Base-by-base conservation (phyloP, 2,797 vertebrate species). In the Sebastes diaconus region DNA sequence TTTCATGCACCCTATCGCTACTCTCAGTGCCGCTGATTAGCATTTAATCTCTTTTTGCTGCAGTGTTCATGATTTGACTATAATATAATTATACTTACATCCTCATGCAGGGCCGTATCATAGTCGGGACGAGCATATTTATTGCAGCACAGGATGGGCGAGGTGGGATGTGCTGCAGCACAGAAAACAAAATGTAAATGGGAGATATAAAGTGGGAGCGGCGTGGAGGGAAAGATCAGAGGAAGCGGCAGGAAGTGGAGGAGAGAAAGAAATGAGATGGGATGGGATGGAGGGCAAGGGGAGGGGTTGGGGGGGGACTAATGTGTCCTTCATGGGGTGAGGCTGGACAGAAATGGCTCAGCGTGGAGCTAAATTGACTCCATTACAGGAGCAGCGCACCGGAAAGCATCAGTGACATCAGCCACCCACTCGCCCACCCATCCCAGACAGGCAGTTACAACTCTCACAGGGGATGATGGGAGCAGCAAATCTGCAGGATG, bases 381-480 rank as follows among this genome's bases (percentile, higher is more conserved):
- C 93, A 95, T 96, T 95, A 95, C 89, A 80, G 85, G 84, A 83
- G 88, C 92, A 82, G 87, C 6, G 72, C 93, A 91, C 92, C 77
- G 71, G 88, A 95, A 94, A 95, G 90, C 88, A 89, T 92, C 87
- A 76, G 92, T 95, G 92, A 94, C 95, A 94, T 94, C 94, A 94
- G 18, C 52, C 52, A 14, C 66, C 42, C 91, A 89, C 92, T 90
- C 93, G 93, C 52, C 54, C 32, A 24, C 61, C 34, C 91, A 87
- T 92, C 90, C 88, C 74, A 86, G 85, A 85, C 77, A 81, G 85
- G 85, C 90, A 73, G 88, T 81, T 88, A 80, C 76, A 76, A 73
- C 73, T 79, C 91, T 87, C 91, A 46, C 78, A 86, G 86, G 90
- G 79, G 67, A 78, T 29, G 74, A 76, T 84, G 88, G 85, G 74